Evolutionary conservation across 2,113 vertebrate genomes (phyloP).

Genomic region (Glaucidium brasilianum): DNA sequence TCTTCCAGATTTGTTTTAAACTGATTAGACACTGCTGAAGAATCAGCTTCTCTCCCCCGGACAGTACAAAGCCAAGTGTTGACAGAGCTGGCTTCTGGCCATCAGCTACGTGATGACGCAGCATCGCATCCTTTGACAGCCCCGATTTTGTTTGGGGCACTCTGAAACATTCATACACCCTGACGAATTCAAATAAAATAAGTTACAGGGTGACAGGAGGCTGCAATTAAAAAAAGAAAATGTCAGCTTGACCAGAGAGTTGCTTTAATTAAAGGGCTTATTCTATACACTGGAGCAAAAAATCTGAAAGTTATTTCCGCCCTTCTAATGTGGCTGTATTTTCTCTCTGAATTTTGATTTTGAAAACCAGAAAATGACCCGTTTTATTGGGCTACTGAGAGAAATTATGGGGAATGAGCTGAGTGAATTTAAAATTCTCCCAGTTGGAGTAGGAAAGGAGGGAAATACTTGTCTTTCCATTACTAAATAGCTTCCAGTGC

Average conservation of each 20-base stretch:
- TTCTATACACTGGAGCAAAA: background rate
- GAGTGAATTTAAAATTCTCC: conserved; percentile 10
- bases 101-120: conserved; percentile 58
- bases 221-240: conserved; percentile 10
- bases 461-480: background rate
- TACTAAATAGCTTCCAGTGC: background rate
- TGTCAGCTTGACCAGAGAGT: conserved; percentile 1
- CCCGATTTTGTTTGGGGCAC: conserved; percentile 25
- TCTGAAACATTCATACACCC: conserved; percentile 9
- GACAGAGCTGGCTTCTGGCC: conserved; percentile 76
- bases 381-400: conserved; percentile 36
- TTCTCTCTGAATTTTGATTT: conserved; percentile 9
- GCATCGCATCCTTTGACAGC: conserved; percentile 41
- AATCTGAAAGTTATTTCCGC: background rate
- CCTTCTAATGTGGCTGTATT: background rate
- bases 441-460: background rate
- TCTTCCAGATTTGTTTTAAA: conserved; percentile 82
- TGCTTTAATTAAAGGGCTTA: conserved; percentile 20
- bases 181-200: conserved; percentile 4
- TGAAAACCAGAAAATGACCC: background rate
- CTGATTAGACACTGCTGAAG: conserved; percentile 80
- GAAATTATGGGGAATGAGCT: conserved; percentile 29
- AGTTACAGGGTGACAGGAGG: background rate
- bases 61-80: conserved; percentile 76
- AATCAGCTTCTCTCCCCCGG: conserved; percentile 77